Evolutionary conservation across 2,113 vertebrate genomes (phyloP), one percentile per base, ranked within the genome.

Genomic region (Sitta europaea): DNA sequence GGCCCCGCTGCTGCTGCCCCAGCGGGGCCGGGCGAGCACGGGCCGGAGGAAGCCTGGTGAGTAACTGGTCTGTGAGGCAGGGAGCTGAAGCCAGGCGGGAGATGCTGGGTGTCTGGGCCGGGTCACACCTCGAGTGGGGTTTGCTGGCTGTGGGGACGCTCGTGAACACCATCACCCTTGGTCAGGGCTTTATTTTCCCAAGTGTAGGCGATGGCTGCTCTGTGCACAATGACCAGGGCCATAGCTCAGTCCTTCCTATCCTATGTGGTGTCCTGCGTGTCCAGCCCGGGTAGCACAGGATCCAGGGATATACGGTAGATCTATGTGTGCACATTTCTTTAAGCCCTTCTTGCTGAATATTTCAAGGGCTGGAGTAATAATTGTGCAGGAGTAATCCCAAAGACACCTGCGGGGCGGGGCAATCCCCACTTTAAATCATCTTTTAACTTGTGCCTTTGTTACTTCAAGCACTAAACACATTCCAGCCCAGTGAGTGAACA

Each of bases 281-380:
- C 28, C 8, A 47, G 31, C 13, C 6, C 0, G 0, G 14, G 6
- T 25, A n/a, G 29, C 4, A 2, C 5, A 1, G 6, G 5, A 28
- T 21, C 29, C 40, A 6, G n/a, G 45, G 36, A 55, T 11, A 17
- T 7, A 17, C 0, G 8, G 55, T 17, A 21, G 11, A 27, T 35
- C 31, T 22, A 0, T 10, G 4, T 11, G 21, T 21, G 19, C 22
- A 16, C 35, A 36, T 47, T 47, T 48, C 23, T 68, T 55, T 25
- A 25, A 17, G 13, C 45, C 18, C 17, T 61, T 73, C 55, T n/a
- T 43, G 17, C 19, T 42, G 28, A 53, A 25, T 29, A 18, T 51
- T 54, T n/a, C 20, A 62, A 50, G 14, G 29, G 40, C n/a, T 18
- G 33, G 38, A 85, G 35, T 14, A 42, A 21, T 48, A 28, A 47